Percentiles rank a stretch among this genome's conserved stretches.
Evolutionary conservation across 2,113 vertebrate genomes (phyloP).

Genomic region (Miniopterus natalensis): DNA sequence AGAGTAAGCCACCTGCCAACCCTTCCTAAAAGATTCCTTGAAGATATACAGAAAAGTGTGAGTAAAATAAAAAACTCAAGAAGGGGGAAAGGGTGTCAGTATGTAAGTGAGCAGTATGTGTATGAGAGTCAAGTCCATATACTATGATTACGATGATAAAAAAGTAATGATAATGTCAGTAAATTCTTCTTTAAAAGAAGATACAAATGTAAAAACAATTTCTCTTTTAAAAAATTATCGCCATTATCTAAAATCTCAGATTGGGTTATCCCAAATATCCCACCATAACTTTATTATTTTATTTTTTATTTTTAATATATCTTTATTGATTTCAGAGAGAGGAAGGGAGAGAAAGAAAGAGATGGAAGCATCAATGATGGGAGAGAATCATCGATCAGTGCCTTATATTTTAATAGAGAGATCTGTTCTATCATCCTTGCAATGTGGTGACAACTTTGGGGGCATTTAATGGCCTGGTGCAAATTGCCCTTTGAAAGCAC

Average conservation of each 20-base stretch:
- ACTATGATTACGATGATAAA: neutral
- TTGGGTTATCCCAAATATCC: neutral
- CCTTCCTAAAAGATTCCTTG: neutral
- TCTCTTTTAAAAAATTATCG: neutral
- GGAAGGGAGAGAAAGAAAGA: no score
- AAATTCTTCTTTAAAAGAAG: slow-evolving; percentile 30
- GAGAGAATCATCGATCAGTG: no score
- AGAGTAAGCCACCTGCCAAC: neutral
- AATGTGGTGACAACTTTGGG: neutral
- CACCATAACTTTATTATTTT: no score
- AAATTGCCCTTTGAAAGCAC: slow-evolving; percentile 19
- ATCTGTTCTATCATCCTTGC: neutral
- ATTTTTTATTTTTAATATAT: no score
- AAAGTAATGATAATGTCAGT: neutral
- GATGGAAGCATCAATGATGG: no score
- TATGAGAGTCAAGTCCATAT: neutral
- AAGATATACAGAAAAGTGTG: neutral
- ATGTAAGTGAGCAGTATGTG: neutral
- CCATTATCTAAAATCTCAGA: neutral
- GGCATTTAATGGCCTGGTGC: neutral
- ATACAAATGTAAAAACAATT: slow-evolving; percentile 17
- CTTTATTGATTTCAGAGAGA: no score
- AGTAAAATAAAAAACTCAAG: neutral
- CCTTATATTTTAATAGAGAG: neutral
- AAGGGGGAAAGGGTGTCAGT: neutral